Base-by-base conservation (phyloP, 2,888 invertebrate species). In the Zygaena filipendulae region DNA sequence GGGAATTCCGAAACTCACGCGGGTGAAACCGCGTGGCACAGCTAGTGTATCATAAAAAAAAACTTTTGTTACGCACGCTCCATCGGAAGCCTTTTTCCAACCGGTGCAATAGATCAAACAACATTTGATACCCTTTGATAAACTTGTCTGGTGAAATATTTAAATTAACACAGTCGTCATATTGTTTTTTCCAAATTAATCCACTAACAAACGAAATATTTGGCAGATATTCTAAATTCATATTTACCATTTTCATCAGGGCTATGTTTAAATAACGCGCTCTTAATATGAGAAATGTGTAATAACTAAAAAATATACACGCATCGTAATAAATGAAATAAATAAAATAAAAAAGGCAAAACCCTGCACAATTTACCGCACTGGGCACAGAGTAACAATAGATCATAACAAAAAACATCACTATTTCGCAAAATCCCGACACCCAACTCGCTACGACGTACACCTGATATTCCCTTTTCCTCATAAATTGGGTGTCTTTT, bases 191-290 rank as follows among this genome's bases (percentile, higher is more conserved):
- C 71, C 72, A 71, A 31, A 59, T 44, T 3, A 64, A 10, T 3
- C 35, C 38, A 39, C 59, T 44, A 14, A 64, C 59, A 3, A 60
- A 16, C 8, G 53, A 42, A 31, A 56, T 47, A n/a, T 52, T 47
- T 1, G 62, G 59, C 22, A 72, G 42, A 26, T 60, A 57, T 2
- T 54, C 41, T 3, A 48, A 30, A 8, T 63, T 52, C 20, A 68
- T 43, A 1, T 57, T 43, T 2, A 54, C 52, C 1, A 43, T 31
- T 39, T 64, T 69, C 30, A 66, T 49, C 22, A 74, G 39, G 10
- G 67, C 56, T 1, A 64, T 46, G 30, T 72, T 74, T 3, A 74
- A 29, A 19, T 60, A 71, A 12, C 55, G 49, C n/a, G 48, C 40
- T 38, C 72, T 51, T 18, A 58, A 30, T 2, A 49, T 45, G 4